phyloP scores from a whole-genome alignment of 2,113 vertebrate genomes.

The Scomber scombrus region DNA sequence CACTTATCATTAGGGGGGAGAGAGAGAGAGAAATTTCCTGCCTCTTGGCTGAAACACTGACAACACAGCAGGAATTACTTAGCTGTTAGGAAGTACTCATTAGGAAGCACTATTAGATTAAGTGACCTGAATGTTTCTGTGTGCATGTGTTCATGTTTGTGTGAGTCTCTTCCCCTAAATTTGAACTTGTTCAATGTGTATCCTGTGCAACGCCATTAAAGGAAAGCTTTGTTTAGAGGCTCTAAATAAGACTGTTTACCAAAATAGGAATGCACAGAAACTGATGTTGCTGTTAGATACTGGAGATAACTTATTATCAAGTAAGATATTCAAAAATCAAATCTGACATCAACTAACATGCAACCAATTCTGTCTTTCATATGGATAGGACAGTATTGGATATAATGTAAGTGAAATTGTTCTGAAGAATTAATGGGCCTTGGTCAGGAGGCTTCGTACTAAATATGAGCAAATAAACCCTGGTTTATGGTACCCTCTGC shows the following conservation, averaged over 20 bases:
- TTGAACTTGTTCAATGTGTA: constrained; percentile 32
- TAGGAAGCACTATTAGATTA: constrained; percentile 67
- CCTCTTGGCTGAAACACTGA: constrained; percentile 46
- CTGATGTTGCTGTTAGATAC: constrained; percentile 10
- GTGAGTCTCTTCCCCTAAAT: constrained; percentile 31
- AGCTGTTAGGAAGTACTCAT: constrained; percentile 59
- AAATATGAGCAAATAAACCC: too few relatives aligned
- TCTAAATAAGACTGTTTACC: constrained; percentile 40
- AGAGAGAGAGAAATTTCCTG: constrained; percentile 33
- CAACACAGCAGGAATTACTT: constrained; percentile 58
- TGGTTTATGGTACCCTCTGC: too few relatives aligned
- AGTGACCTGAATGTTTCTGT: constrained; percentile 55
- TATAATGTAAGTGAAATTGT: not conserved
- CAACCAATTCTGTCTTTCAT: not conserved
- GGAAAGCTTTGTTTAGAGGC: constrained; percentile 58
- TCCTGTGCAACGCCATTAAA: constrained; percentile 35
- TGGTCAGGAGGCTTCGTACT: too few relatives aligned
- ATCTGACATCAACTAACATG: not conserved
- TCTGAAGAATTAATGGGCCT: too few relatives aligned
- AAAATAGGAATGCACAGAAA: constrained; percentile 44
- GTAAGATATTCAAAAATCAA: not conserved
- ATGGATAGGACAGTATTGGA: not conserved
- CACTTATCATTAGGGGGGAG: not conserved
- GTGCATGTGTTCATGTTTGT: constrained; percentile 14
- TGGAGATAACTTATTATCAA: too few relatives aligned